Conservation (phyloP, 1,140 invertebrate species). For the Melanaphis sacchari region DNA sequence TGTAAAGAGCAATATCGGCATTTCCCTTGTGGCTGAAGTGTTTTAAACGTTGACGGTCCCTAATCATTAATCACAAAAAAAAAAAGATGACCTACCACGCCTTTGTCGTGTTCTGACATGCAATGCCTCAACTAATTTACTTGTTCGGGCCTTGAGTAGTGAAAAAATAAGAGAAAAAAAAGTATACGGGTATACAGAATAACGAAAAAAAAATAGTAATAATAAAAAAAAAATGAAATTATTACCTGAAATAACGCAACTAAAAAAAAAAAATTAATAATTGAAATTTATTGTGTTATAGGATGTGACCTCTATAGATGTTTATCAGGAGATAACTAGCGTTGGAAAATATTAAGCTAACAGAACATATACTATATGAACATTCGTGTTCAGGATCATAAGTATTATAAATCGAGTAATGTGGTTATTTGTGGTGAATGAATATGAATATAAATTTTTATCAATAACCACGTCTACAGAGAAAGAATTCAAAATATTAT, state of each 20-base stretch:
- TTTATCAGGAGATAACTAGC: background rate
- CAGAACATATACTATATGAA: background rate
- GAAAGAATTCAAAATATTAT: no score
- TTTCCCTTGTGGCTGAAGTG: background rate
- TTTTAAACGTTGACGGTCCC: background rate
- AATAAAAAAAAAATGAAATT: background rate
- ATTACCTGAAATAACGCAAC: background rate
- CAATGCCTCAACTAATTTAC: constrained; percentile 17
- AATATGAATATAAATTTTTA: background rate
- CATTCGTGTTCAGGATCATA: background rate
- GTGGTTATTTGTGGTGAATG: background rate
- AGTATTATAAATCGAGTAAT: background rate
- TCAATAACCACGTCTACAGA: background rate
- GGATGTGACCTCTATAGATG: background rate
- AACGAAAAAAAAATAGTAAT: background rate
- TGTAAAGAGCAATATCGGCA: background rate
- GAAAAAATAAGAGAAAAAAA: background rate
- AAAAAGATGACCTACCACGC: background rate
- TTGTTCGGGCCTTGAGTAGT: background rate
- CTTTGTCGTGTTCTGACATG: constrained; percentile 16
- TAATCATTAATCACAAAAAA: constrained; percentile 33
- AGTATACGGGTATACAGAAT: background rate
- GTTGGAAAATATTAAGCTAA: background rate
- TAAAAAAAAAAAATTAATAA: constrained; percentile 66
- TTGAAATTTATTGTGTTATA: background rate